Evolutionary conservation across 2,797 vertebrate species (phyloP), one percentile per base, ranked within the genome.

Genomic region (Parotocinclus haroldoi): DNA sequence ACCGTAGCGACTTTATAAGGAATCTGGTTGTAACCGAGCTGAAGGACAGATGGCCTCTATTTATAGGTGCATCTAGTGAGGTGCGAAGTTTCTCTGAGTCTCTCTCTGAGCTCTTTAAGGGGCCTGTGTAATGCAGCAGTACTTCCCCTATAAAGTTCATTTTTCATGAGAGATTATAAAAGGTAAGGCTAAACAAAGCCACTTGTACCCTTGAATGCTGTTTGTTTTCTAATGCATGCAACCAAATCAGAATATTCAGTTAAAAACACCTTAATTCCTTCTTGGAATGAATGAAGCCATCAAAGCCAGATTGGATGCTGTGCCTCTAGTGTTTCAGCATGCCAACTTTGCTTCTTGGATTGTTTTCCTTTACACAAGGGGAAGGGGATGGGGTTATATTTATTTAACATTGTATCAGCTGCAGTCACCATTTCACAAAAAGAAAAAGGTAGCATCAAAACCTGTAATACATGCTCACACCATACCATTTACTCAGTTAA

Each of bases 71-170:
- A 2, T 27, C 70, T 76, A 82, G 82, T 78, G 88, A 88, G 85
- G 89, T 90, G 89, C 85, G 81, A 90, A 89, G 88, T 90, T 90
- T 90, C 88, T 90, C 90, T 86, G 88, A 88, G 86, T 87, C 84
- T 87, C 84, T 77, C n/a, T 78, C 74, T 80, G 81, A 83, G 72
- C 84, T 90, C 88, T 88, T 90, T 91, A 87, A 84, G 85, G 76
- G 84, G 72, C 78, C 80, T 80, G 82, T 86, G 73, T 73, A 75
- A 75, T 65, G 78, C 71, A 76, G 78, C 75, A 80, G 79, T 45
- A 79, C 81, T 79, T 10, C 49, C 77, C 58, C 48, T 63, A 62
- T 62, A 79, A 82, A 85, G 72, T 68, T 66, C 60, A 38, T 16
- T 73, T 68, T 69, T 56, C 14, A 75, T 74, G 67, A 74, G 68